Base-by-base conservation (phyloP, 2,113 vertebrate genomes). In the Campylorhamphus procurvoides region DNA sequence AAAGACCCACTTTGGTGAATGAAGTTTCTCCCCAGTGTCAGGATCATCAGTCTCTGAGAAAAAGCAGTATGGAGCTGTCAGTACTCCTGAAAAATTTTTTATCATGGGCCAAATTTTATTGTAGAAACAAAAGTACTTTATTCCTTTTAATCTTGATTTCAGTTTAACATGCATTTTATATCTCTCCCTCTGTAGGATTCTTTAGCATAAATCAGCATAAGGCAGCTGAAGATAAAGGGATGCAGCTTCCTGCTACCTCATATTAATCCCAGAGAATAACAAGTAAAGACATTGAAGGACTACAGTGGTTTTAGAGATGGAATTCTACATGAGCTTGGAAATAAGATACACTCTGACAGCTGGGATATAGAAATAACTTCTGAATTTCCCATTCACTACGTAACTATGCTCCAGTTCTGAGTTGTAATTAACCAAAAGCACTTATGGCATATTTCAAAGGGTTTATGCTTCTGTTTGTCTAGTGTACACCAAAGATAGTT, bases 171-270 rank as follows among this genome's bases (percentile, higher is more conserved):
- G 9, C 4, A 4, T 76, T 91, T 89, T 83, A 16, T 31, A 7
- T 33, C 27, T 89, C 27, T 90, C 9, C 33, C 14, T 62, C 39
- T 22, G 8, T 56, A 71, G 33, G 10, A 24, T 76, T 59, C 35
- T 88, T 89, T 77, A 76, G 25, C 22, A 63, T 73, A 80, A 91
- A 86, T 75, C 53, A 95, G 14, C 58, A 73, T 52, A 55, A 76
- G 40, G 11, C 19, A 77, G 40, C 29, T 69, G 55, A 89, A 87
- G 40, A 87, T 66, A 84, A 80, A 84, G 58, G 33, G 24, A 49
- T 84, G 44, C 15, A 91, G 33, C 44, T 55, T 88, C 22, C 64
- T 55, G 27, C 40, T 39, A 52, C 10, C 29, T 67, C 49, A 33
- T 56, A 60, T 37, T 84, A 56, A 73, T 68, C 40, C 76, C 62